Base-by-base conservation (phyloP, 2,797 vertebrate species). In the Hypotaenidia philippensis region DNA sequence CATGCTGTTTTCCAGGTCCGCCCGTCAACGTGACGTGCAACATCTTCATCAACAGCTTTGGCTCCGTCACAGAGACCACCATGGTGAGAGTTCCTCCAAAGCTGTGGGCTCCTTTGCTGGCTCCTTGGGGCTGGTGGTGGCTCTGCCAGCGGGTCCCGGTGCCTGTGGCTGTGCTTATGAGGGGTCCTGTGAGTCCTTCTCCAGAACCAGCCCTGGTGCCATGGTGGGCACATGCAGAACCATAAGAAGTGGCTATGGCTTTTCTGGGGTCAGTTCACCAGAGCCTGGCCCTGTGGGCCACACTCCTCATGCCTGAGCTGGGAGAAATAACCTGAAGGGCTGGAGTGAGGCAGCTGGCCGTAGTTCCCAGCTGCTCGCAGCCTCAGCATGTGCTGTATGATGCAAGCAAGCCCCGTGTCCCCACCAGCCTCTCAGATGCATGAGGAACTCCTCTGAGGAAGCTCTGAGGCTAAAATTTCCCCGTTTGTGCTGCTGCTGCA, bases 31-130 rank as follows among this genome's bases (percentile, higher is more conserved):
- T 99, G 98, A 99, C 99, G 32, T 99, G 99, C 97, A 99, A 99
- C 97, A 99, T 99, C 97, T 99, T 99, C 97, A 99, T 99, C 98
- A 99, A 99, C 98, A 99, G 99, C 96, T 99, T 99, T 27, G 98
- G 99, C 87, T 99, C 99, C 1, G 98, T 99, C 97, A 99, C 99
- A 1, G 99, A 99, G 98, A 99, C 99, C 15, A 99, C 99, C 53
- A 99, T 99, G 99, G 99, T 99, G 98, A 99, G 98, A 66, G 38
- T 32, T 79, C 44, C 7, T 1, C 38, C 5, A 4, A 40, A 0
- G 0, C 0, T 2, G 34, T 0, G 3, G 59, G 76, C 29, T 91
- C 57, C 47, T 72, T 36, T 68, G 29, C 61, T 27, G 6, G 49
- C 1, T 5, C 45, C 32, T 49, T 0, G 0, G 70, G 70, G 70